Percentiles rank a stretch among this genome's conserved stretches.
phyloP scores from a whole-genome alignment of 37 sponge, comb jelly and placozoan species.

The Agelas oroides region DNA sequence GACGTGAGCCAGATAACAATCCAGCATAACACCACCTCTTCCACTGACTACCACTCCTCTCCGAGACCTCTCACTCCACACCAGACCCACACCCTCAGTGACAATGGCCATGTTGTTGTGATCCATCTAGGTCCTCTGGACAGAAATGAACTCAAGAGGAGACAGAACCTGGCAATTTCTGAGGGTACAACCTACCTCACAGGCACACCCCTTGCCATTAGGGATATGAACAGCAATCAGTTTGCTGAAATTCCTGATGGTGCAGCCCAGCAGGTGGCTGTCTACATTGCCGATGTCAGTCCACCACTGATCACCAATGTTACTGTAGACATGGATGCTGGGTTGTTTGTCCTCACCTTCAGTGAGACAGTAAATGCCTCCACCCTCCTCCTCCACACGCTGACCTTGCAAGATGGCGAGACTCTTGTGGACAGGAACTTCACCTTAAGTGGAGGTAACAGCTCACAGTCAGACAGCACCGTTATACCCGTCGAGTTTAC shows the following conservation, averaged over 20 bases:
- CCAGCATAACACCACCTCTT: constrained; percentile 61
- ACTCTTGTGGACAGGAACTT: constrained; percentile 15
- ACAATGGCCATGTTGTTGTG: constrained; percentile 74
- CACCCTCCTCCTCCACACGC: constrained; percentile 34
- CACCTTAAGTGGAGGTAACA: constrained; percentile 49
- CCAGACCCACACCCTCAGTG: constrained; percentile 74
- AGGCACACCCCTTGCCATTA: constrained; percentile 37
- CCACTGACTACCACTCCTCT: constrained; percentile 75
- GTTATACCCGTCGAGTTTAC: constrained; percentile 56
- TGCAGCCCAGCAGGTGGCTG: constrained; percentile 37
- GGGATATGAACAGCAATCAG: constrained; percentile 82
- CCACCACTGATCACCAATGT: constrained; percentile 74
- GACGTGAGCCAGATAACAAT: constrained; percentile 72
- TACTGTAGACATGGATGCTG: constrained; percentile 84
- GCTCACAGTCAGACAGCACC: constrained; percentile 68
- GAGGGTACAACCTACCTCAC: constrained; percentile 59
- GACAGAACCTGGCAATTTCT: constrained; percentile 72
- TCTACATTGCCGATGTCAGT: constrained; percentile 59
- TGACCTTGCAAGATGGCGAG: constrained; percentile 75
- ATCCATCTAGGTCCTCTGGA: constrained; percentile 83
- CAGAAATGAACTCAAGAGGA: constrained; percentile 86
- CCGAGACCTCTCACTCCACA: constrained; percentile 70
- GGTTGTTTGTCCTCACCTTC: constrained; percentile 73
- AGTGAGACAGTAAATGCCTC: constrained; percentile 87
- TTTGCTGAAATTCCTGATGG: constrained; percentile 70